Base-by-base conservation (phyloP, 2,888 invertebrate species). In the Lapara coniferarum region DNA sequence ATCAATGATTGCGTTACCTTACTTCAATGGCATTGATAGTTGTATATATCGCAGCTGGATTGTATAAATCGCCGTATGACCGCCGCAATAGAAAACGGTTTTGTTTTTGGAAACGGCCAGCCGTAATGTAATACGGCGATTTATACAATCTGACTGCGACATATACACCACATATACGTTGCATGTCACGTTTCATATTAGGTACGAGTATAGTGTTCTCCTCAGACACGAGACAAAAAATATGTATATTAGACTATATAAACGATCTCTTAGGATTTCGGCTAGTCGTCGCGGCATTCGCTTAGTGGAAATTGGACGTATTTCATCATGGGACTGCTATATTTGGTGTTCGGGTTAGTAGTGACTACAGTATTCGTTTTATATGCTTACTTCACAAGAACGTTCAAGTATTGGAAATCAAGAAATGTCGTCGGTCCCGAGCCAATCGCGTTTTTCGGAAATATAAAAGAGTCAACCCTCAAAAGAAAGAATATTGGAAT, bases 361-460 rank as follows among this genome's bases (percentile, higher is more conserved):
- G 51, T 70, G 66, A 59, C 71, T 4, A 13, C 79, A 51, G 67
- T 69, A 16, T 74, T 53, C 63, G 56, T 71, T 6, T 1, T 82
- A 0, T 84, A 85, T 68, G 79, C 76, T 73, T 88, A 85, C 68
- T 78, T 84, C 44, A 87, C 86, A 30, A 78, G 81, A 67, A 83
- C 78, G 1, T 87, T 85, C 66, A 82, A 84, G 66, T 87, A 85
- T 70, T 89, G 89, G 90, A 84, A 81, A 53, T 73, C 74, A 6
- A 76, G 74, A 75, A 82, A 84, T 73, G 81, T 89, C 1, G 63
- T 67, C 0, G 81, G 81, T 2, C 87, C 83, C 7, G 63, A 81
- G 71, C 87, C 89, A 3, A 68, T 77, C 0, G 70, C 79, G 0
- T 68, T 89, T 0, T 86, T 86, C 52, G 89, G 89, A 0, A 88